These are phyloP conservation scores for Anarrhichthys ocellatus DNA, from an alignment of 2,113 vertebrate species.

Conservation along the genomic window DNA sequence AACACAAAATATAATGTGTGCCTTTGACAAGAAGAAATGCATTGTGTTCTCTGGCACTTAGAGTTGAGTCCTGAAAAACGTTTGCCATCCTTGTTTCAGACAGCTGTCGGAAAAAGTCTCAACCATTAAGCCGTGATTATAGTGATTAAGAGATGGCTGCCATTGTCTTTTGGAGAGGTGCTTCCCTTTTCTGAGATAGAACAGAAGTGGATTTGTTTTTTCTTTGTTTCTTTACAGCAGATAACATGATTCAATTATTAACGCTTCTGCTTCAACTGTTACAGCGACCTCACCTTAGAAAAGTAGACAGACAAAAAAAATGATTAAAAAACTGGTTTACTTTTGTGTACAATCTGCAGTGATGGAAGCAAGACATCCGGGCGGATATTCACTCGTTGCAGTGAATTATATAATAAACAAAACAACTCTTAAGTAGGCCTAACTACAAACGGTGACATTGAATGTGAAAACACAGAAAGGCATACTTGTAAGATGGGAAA, in stretches of 20 bases:
- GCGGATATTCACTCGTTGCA: too few species aligned
- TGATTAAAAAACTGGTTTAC: neutral
- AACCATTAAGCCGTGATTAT: neutral
- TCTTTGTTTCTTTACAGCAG: neutral
- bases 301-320: neutral
- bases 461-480: neutral
- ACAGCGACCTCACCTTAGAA: neutral
- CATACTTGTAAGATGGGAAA: neutral
- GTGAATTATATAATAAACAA: neutral
- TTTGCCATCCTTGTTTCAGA: neutral
- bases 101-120: neutral
- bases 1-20: constrained; percentile 3
- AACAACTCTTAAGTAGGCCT: neutral
- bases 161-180: too few species aligned
- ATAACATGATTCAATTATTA: neutral
- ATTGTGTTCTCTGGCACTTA: neutral
- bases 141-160: neutral
- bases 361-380: too few species aligned
- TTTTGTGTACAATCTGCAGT: neutral
- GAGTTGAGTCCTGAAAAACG: neutral
- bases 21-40: constrained; percentile 1
- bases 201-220: neutral
- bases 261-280: neutral
- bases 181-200: neutral
- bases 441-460: neutral